phyloP scores from a whole-genome alignment of 2,888 invertebrate species.

The Salticus scenicus region DNA sequence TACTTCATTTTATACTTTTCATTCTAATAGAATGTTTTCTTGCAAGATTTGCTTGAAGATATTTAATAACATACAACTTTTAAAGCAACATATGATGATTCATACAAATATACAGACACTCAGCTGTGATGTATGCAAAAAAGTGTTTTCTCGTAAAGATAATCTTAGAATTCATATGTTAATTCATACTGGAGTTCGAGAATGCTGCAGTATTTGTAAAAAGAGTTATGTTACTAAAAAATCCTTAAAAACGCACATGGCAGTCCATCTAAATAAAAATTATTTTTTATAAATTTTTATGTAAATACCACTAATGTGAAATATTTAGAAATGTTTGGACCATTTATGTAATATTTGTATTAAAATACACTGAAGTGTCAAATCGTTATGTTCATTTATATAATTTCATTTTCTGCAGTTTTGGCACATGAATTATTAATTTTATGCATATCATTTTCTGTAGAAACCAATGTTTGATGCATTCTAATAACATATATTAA shows the following conservation, averaged over 20 bases:
- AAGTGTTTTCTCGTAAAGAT: neutral
- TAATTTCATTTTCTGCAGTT: too few relatives aligned
- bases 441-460: too few relatives aligned
- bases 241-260: neutral
- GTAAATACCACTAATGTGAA: neutral
- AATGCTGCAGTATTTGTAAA: too few relatives aligned
- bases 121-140: neutral
- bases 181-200: constrained; percentile 9
- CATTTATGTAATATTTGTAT: too few relatives aligned
- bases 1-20: neutral
- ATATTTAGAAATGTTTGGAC: too few relatives aligned
- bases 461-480: too few relatives aligned
- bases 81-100: constrained; percentile 9
- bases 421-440: too few relatives aligned
- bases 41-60: neutral
- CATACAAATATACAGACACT: neutral
- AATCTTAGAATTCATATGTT: neutral
- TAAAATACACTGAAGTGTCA: too few relatives aligned
- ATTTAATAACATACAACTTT: neutral
- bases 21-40: neutral
- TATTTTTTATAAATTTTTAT: neutral
- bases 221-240: neutral
- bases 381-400: too few relatives aligned
- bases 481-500: too few relatives aligned
- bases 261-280: neutral